phyloP scores from a whole-genome alignment of 2,797 vertebrate species.

The Cygnus olor region DNA sequence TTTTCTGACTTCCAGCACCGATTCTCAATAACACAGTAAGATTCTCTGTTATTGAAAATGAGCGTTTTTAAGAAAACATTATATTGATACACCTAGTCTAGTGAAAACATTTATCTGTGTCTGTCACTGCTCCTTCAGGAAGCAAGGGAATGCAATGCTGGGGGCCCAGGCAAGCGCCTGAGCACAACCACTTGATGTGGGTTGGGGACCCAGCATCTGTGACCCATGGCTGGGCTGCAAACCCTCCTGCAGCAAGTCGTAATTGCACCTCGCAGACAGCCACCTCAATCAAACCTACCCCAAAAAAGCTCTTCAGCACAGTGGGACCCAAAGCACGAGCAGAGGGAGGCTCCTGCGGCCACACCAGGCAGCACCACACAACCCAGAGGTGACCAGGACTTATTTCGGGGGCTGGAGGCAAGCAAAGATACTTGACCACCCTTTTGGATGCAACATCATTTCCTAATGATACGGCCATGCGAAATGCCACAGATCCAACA shows the following conservation, averaged over 20 bases:
- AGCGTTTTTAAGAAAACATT: no score
- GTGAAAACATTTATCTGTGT: no score
- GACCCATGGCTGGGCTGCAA: no score
- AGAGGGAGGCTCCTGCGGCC: background rate
- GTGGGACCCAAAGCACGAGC: slow-evolving; percentile 7
- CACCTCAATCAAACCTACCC: background rate
- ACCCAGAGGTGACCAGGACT: background rate
- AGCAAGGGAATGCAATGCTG: no score
- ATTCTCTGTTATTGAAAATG: no score
- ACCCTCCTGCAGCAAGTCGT: background rate
- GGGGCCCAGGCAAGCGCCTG: no score
- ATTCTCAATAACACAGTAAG: no score
- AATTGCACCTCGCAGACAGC: background rate
- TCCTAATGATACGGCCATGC: background rate
- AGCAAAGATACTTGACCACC: background rate
- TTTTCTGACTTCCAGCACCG: no score
- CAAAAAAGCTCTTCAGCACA: background rate
- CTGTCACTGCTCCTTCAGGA: no score
- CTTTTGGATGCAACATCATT: background rate
- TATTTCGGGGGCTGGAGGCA: accelerated
- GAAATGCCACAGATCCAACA: background rate
- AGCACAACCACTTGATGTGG: no score
- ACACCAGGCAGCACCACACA: background rate
- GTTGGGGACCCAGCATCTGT: no score
- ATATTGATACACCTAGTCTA: no score